These are phyloP conservation scores for Leuciscus idus DNA, from an alignment of 2,113 vertebrate genomes.

Conservation along the genomic window DNA sequence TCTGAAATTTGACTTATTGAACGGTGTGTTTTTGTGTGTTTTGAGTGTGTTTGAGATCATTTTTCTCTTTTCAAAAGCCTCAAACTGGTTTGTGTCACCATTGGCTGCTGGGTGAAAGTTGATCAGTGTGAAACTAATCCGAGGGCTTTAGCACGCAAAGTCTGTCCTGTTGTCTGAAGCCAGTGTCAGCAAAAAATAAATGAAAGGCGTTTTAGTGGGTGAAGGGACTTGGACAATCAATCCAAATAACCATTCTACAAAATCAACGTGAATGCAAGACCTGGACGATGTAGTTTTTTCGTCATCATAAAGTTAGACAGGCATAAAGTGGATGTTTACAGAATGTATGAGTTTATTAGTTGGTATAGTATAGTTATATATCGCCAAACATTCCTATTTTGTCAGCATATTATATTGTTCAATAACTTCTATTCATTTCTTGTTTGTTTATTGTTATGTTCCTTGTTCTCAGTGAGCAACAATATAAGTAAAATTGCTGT, in stretches of 20 bases:
- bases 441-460: background rate
- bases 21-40: constrained; percentile 40
- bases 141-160: background rate
- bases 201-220: background rate
- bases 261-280: background rate
- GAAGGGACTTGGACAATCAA: background rate
- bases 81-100: constrained; percentile 6
- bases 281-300: background rate
- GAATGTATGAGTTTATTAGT: background rate
- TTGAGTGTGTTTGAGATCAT: background rate
- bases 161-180: background rate
- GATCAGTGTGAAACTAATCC: constrained; percentile 8
- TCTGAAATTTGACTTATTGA: constrained; percentile 15
- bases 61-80: background rate
- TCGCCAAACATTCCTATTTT: background rate
- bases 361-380: background rate
- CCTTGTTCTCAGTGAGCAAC: background rate
- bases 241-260: background rate
- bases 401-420: background rate
- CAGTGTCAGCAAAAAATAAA: constrained; percentile 16
- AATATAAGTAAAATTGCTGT: background rate
- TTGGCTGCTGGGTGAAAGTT: background rate
- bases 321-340: background rate
- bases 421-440: background rate
- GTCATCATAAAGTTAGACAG: background rate